Conservation (phyloP, 2,888 invertebrate genomes). For the Thymelicus lineola region DNA sequence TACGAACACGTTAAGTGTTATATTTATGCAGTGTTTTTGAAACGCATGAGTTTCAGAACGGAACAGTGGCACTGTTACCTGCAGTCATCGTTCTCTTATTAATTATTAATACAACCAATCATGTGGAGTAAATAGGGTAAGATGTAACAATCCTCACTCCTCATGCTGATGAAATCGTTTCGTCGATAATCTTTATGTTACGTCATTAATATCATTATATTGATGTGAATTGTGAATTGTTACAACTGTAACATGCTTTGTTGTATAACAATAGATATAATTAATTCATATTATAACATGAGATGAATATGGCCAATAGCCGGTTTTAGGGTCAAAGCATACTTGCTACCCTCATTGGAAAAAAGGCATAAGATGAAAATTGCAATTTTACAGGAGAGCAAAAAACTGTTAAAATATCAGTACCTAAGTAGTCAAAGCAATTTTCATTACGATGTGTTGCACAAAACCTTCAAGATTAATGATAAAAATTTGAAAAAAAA, state of each 20-base stretch:
- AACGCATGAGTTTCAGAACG: conserved; percentile 44
- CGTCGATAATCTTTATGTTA: not conserved
- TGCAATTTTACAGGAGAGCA: too few relatives aligned
- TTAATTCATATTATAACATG: not conserved
- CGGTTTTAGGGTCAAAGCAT: too few relatives aligned
- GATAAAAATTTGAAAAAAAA: too few relatives aligned
- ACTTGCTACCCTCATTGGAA: too few relatives aligned
- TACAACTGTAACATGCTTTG: not conserved
- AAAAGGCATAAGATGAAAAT: too few relatives aligned
- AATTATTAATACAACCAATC: conserved; percentile 31
- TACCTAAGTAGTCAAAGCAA: too few relatives aligned
- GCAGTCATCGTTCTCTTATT: conserved; percentile 21
- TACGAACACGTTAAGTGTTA: too few relatives aligned
- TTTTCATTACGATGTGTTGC: too few relatives aligned
- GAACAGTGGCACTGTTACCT: conserved; percentile 44
- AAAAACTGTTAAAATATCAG: too few relatives aligned
- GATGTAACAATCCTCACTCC: conserved; percentile 5
- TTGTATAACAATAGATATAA: not conserved
- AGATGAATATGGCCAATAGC: too few relatives aligned
- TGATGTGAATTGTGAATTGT: not conserved
- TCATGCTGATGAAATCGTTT: not conserved
- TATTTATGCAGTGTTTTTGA: conserved; percentile 6
- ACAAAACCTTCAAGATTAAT: too few relatives aligned
- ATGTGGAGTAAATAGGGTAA: conserved; percentile 26
- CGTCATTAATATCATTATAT: not conserved